Conservation (phyloP, 1,140 invertebrate genomes). For the Drosophila equinoxialis region DNA sequence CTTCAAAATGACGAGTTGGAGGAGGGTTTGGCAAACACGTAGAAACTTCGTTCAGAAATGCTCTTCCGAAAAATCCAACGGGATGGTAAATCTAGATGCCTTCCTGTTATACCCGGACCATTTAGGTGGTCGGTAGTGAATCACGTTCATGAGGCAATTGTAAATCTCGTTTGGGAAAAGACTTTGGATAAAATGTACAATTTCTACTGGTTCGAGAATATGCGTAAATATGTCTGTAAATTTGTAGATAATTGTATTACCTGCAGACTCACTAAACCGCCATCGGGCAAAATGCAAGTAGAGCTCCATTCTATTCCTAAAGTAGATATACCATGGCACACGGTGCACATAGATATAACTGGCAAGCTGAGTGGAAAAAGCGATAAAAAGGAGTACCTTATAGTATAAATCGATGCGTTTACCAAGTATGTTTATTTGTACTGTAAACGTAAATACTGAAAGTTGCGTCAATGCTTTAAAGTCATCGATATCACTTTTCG, state of each 20-base stretch:
- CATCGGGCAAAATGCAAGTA: conserved; percentile 8
- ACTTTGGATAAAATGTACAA: background rate
- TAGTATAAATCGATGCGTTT: conserved; percentile 22
- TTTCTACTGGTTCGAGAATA: background rate
- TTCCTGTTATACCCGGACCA: background rate
- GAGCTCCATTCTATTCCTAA: conserved; percentile 8
- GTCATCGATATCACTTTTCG: conserved; percentile 10
- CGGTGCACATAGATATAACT: conserved; percentile 2
- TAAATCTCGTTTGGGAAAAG: background rate
- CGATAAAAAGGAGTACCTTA: conserved; percentile 13
- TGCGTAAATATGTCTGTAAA: conserved; percentile 14
- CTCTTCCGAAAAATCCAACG: background rate
- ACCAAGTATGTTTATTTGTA: conserved; percentile 21
- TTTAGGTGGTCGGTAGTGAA: conserved; percentile 2
- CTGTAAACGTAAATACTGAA: background rate
- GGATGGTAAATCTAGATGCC: background rate
- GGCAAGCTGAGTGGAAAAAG: conserved; percentile 5
- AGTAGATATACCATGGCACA: conserved; percentile 12
- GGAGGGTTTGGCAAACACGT: background rate
- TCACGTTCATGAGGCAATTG: background rate
- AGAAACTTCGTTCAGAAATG: background rate
- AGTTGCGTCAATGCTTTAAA: conserved; percentile 1
- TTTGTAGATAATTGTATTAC: conserved; percentile 3
- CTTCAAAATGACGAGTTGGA: background rate
- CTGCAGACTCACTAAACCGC: conserved; percentile 1